Evolutionary conservation across 1,140 invertebrate species (phyloP), one percentile per base, ranked within the genome.

Genomic region (Adoxophyes honmai): DNA sequence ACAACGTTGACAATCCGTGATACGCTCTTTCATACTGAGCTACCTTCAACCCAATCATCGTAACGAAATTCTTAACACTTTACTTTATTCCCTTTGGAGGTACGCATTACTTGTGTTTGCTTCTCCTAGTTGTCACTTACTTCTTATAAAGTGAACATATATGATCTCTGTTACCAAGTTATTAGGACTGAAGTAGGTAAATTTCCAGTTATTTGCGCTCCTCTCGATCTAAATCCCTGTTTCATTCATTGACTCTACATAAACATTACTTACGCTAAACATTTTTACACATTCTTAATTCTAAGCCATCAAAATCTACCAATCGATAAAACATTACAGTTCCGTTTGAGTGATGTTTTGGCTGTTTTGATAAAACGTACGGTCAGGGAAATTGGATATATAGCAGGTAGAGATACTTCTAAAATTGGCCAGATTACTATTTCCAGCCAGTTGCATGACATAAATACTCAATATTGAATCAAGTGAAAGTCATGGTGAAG

Each of bases 181-280:
- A 6, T 14, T 37, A 1, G n/a, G 14, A 37, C 11, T 7, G 36
- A 13, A 11, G 36, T 39, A 7, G 13, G 9, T 14, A 15, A 39
- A 16, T 44, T 44, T 21, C 15, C 18, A 44, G 39, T 44, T 44
- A 18, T 21, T 44, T 5, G 13, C 39, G 9, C 15, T 9, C 15
- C 13, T 44, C 18, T 9, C 10, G 2, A 28, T 28, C 21, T 28
- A 44, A 15, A 21, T 44, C 39, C 39, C 39, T 44, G 39, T 44
- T 44, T 44, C 39, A 15, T 44, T 44, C 39, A 44, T 44, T 44
- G 39, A 21, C 39, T 8, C 15, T 39, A 18, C 16, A 21, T 28
- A 28, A 28, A 28, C 21, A 6, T 18, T 44, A 44, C 0, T 14
- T 39, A 0, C 39, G 9, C n/a, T 16, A 16, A 11, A 9, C 0